Percentiles rank a stretch among this genome's conserved stretches.
Conservation (phyloP, 2,888 invertebrate genomes). For the Apocheima hispidaria region DNA sequence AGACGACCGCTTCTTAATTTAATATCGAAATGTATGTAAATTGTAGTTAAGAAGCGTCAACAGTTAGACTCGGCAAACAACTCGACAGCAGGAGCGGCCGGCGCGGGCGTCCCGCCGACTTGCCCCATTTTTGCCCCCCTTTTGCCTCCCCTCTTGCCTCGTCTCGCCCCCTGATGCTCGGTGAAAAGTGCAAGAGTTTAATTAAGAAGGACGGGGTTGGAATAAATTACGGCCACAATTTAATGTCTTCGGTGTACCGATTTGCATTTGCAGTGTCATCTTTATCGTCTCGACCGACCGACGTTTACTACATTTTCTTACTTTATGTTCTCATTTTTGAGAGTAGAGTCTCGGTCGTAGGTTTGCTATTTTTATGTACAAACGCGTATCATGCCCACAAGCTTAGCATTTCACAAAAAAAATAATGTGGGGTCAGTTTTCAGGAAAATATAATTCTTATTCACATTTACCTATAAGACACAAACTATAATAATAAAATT, state of each 20-base stretch:
- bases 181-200: conserved; percentile 64
- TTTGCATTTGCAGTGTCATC: conserved; percentile 56
- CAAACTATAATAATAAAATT: too few relatives aligned
- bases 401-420: too few relatives aligned
- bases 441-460: too few relatives aligned
- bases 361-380: too few relatives aligned
- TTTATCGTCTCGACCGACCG: not conserved
- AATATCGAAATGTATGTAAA: conserved; percentile 41
- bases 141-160: not conserved
- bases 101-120: not conserved
- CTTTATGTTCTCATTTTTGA: not conserved
- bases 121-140: not conserved
- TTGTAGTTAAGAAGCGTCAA: conserved; percentile 36
- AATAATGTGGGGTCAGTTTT: too few relatives aligned
- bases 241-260: conserved; percentile 54
- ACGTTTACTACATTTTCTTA: not conserved
- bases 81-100: not conserved
- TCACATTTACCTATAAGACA: too few relatives aligned
- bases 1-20: conserved; percentile 35
- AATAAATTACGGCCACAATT: conserved; percentile 60
- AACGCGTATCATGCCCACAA: too few relatives aligned
- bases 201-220: conserved; percentile 59
- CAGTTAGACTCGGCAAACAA: conserved; percentile 20
- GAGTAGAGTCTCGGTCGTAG: too few relatives aligned
- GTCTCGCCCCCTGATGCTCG: not conserved